phyloP scores from a whole-genome alignment of 2,888 invertebrate species.

The Stegophylla sp. region DNA sequence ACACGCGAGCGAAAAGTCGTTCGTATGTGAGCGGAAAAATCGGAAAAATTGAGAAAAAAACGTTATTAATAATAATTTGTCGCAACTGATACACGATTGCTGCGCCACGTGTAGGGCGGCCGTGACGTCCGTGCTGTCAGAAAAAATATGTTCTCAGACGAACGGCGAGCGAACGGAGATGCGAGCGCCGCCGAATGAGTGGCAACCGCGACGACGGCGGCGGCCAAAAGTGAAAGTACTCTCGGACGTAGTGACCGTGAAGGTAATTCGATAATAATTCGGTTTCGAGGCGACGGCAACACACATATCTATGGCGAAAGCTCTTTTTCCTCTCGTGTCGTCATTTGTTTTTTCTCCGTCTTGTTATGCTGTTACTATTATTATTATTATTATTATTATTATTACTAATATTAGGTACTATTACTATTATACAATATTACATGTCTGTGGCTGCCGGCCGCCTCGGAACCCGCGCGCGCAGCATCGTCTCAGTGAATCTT shows the following conservation, averaged over 20 bases:
- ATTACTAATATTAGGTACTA: no score
- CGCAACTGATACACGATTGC: not conserved
- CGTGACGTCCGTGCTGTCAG: not conserved
- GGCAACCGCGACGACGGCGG: conserved; percentile 6
- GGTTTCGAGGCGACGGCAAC: conserved; percentile 49
- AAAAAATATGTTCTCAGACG: conserved; percentile 4
- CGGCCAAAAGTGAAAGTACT: conserved; percentile 54
- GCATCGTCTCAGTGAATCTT: not conserved
- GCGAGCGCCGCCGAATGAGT: conserved; percentile 1
- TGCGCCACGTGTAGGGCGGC: not conserved
- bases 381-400: not conserved
- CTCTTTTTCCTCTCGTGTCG: conserved; percentile 52
- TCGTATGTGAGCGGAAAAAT: no score
- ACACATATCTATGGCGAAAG: conserved; percentile 51
- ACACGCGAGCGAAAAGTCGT: no score
- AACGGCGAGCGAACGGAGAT: conserved; percentile 24
- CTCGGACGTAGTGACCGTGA: conserved; percentile 57
- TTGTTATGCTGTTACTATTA: not conserved
- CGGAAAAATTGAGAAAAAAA: no score
- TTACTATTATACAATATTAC: not conserved
- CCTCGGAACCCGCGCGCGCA: not conserved
- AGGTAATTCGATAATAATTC: conserved; percentile 59
- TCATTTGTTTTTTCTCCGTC: conserved; percentile 36
- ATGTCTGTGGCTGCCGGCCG: not conserved
- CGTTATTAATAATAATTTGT: no score